Percentiles rank a stretch among this genome's conserved stretches.
Evolutionary conservation across 2,113 vertebrate genomes (phyloP).

Genomic region (Mola mola): DNA sequence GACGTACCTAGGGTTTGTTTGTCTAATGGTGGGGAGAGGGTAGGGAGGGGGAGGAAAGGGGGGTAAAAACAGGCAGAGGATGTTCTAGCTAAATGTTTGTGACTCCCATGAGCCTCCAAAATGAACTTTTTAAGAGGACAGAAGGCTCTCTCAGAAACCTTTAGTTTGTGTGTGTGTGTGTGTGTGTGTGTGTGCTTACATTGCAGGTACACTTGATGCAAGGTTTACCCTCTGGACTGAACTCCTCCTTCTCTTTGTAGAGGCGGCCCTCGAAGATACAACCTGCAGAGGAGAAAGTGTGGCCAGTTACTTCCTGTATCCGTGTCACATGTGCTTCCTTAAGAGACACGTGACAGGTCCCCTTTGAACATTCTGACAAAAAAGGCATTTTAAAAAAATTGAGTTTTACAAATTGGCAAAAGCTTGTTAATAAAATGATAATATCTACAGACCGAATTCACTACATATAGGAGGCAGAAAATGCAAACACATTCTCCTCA

Average conservation of each 20-base stretch:
- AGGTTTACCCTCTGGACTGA: slow-evolving; percentile 90
- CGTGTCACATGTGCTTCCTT: too few relatives aligned
- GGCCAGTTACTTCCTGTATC: too few relatives aligned
- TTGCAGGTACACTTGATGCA: slow-evolving; percentile 93
- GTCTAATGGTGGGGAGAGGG: background rate
- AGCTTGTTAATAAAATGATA: too few relatives aligned
- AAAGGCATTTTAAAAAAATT: too few relatives aligned
- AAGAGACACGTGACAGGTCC: too few relatives aligned
- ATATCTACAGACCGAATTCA: too few relatives aligned
- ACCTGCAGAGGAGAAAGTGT: too few relatives aligned
- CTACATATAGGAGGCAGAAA: too few relatives aligned
- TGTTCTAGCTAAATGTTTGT: slow-evolving; percentile 42
- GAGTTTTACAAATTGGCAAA: too few relatives aligned
- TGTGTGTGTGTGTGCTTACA: slow-evolving; percentile 79
- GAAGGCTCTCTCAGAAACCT: slow-evolving; percentile 1
- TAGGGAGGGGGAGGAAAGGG: background rate
- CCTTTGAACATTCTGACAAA: too few relatives aligned
- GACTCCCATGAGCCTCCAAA: slow-evolving; percentile 37
- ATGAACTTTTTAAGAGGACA: slow-evolving; percentile 24
- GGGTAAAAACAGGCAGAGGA: slow-evolving; percentile 19
- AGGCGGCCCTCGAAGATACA: slow-evolving; percentile 93
- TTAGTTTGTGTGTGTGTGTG: slow-evolving; percentile 26
- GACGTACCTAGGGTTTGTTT: slow-evolving; percentile 48
- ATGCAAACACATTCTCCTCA: too few relatives aligned
- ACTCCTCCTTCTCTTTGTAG: slow-evolving; percentile 92